phyloP scores from a whole-genome alignment of 2,113 vertebrate genomes.

The Physeter macrocephalus region DNA sequence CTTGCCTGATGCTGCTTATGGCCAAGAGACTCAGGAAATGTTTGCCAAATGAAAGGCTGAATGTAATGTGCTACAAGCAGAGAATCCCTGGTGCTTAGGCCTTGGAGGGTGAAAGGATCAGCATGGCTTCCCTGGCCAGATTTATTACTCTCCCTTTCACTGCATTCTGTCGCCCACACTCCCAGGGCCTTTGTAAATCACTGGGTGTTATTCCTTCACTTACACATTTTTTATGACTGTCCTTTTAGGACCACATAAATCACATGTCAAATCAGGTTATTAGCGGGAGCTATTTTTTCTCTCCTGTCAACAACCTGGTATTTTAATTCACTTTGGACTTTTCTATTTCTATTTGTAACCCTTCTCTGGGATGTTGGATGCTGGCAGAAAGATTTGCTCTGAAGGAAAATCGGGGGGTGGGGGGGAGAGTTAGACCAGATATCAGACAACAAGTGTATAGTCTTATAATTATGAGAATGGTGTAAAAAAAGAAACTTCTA shows the following conservation, averaged over 20 bases:
- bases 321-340: conserved; percentile 69
- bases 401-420: neutral
- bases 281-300: conserved; percentile 65
- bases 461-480: neutral
- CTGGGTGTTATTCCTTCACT: conserved; percentile 63
- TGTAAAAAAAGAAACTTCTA: neutral
- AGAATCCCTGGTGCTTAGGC: neutral
- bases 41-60: conserved; percentile 1
- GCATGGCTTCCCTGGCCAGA: neutral
- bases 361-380: neutral
- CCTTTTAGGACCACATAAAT: conserved; percentile 61
- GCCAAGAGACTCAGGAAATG: neutral
- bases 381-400: conserved; percentile 26
- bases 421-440: neutral
- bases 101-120: neutral
- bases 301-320: conserved; percentile 55
- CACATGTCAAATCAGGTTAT: conserved; percentile 61
- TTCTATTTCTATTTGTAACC: conserved; percentile 46
- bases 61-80: neutral
- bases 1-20: neutral
- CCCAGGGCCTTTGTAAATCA: conserved; percentile 65
- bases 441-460: neutral
- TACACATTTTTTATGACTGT: conserved; percentile 65
- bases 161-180: neutral
- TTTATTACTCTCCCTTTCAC: conserved; percentile 51